Conservation (phyloP, 92 coral and sea anemone species). For the Micromussa lordhowensis region DNA sequence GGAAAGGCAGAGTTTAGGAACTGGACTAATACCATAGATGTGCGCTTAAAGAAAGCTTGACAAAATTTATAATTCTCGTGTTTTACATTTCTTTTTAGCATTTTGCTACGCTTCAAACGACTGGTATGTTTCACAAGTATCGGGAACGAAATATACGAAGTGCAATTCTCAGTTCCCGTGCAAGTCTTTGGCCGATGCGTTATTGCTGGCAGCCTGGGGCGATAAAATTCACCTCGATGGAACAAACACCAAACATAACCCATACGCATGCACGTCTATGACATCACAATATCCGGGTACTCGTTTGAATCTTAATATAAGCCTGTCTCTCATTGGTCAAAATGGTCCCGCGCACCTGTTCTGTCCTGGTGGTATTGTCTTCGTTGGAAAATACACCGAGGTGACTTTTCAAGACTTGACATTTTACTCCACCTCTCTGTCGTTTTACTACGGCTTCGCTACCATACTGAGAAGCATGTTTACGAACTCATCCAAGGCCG, state of each 20-base stretch:
- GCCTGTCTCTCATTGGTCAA: conserved; percentile 40
- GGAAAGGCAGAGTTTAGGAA: too few relatives aligned
- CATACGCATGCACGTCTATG: conserved; percentile 35
- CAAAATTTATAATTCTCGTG: too few relatives aligned
- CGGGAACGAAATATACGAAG: not conserved
- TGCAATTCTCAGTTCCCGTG: conserved; percentile 46
- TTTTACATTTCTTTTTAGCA: not conserved
- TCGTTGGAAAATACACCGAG: not conserved
- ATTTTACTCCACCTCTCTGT: conserved; percentile 25
- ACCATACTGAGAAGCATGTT: conserved; percentile 16
- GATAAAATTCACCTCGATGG: conserved; percentile 60
- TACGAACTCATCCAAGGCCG: not conserved
- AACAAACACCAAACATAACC: conserved; percentile 38
- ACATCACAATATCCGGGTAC: conserved; percentile 29
- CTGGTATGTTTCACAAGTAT: conserved; percentile 54
- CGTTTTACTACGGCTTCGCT: conserved; percentile 3
- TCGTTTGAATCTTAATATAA: conserved; percentile 18
- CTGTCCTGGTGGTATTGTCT: conserved; percentile 38
- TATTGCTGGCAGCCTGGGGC: conserved; percentile 31
- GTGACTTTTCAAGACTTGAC: not conserved
- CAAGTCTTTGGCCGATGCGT: conserved; percentile 38
- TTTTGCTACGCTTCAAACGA: not conserved
- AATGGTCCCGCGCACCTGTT: conserved; percentile 16
- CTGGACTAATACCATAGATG: too few relatives aligned
- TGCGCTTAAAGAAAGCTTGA: too few relatives aligned